Conservation (phyloP, 2,797 vertebrate species). For the Phoxinus dragarum region DNA sequence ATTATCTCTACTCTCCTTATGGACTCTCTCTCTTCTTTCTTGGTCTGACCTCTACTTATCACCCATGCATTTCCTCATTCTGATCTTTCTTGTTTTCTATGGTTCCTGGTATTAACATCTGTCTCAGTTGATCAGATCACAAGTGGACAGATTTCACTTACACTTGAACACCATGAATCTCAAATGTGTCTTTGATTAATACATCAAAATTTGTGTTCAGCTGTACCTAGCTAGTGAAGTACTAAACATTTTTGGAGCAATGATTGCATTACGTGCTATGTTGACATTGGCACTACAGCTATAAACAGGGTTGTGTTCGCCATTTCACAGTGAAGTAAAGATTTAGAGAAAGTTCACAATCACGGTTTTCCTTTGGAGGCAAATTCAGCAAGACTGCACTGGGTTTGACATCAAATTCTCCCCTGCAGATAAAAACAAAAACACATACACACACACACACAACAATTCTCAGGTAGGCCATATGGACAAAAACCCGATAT, state of each 20-base stretch:
- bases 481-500: neutral
- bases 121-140: constrained; percentile 4
- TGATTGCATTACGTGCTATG: neutral
- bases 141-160: neutral
- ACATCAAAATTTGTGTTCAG: neutral
- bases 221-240: neutral
- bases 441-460: neutral
- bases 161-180: neutral
- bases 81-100: neutral
- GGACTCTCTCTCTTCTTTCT: neutral
- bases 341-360: neutral
- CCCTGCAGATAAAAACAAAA: neutral
- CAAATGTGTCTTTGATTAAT: neutral
- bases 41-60: neutral
- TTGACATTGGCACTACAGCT: neutral
- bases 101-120: neutral
- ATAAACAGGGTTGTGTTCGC: constrained; percentile 1
- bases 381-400: constrained; percentile 5
- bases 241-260: neutral
- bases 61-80: neutral
- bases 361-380: neutral
- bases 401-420: constrained; percentile 13
- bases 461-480: neutral
- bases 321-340: neutral
- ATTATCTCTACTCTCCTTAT: constrained; percentile 5